Conservation (phyloP, 2,113 vertebrate genomes). For the Anguilla rostrata region DNA sequence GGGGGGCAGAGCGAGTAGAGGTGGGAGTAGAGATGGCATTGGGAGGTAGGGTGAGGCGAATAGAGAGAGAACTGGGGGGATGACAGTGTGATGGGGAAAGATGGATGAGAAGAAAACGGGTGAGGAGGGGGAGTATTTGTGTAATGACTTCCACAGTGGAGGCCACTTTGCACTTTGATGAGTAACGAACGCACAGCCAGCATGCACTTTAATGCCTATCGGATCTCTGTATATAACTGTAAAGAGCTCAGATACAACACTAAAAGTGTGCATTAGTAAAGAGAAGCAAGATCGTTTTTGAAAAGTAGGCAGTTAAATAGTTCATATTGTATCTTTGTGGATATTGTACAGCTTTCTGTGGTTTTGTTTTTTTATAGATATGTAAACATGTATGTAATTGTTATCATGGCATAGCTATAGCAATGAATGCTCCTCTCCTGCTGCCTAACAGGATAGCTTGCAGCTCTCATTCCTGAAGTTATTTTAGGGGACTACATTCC, state of each 20-base stretch:
- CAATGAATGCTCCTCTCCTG: not conserved
- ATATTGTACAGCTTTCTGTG: constrained; percentile 9
- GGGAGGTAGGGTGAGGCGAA: not conserved
- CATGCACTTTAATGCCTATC: constrained; percentile 53
- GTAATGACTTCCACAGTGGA: not conserved
- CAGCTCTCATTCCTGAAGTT: not conserved
- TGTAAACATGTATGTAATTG: not conserved
- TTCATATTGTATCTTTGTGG: not conserved
- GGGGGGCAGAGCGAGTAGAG: constrained; percentile 55
- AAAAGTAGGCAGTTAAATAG: not conserved
- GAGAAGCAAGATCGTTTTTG: not conserved
- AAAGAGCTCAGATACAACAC: constrained; percentile 9
- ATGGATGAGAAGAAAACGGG: not conserved
- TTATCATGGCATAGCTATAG: not conserved
- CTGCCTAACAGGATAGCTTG: not conserved
- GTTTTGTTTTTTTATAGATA: not conserved
- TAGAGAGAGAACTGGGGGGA: not conserved
- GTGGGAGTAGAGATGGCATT: not conserved
- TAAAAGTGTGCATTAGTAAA: not conserved
- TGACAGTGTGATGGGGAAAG: too few relatives aligned
- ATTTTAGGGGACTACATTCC: not conserved
- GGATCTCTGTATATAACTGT: not conserved
- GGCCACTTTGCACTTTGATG: constrained; percentile 50
- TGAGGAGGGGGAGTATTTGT: not conserved
- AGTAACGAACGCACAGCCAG: constrained; percentile 39